A percentile compares a stretch with the other conserved stretches of the same genome.
These are phyloP conservation scores for Dendroctonus ponderosae DNA, from an alignment of 1,140 invertebrate genomes.

Conservation along the genomic window DNA sequence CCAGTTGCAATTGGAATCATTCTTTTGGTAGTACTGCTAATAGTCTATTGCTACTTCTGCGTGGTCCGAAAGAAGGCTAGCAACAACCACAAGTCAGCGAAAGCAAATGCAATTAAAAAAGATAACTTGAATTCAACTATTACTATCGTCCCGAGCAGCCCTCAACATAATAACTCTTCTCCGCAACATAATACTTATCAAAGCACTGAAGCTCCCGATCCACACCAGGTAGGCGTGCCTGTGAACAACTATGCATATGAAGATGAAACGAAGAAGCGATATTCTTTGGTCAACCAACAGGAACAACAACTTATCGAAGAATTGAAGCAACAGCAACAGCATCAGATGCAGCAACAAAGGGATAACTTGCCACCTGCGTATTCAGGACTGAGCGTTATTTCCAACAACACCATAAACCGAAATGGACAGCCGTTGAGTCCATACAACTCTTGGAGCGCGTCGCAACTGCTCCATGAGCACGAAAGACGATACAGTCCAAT, in stretches of 20 bases:
- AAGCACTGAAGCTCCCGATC: conserved; percentile 44
- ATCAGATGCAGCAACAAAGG: conserved; percentile 42
- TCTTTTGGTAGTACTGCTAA: conserved; percentile 49
- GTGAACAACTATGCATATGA: conserved; percentile 48
- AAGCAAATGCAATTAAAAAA: conserved; percentile 41
- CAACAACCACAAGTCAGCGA: conserved; percentile 40
- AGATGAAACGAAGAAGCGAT: conserved; percentile 54
- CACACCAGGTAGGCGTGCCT: conserved; percentile 50
- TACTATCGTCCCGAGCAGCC: conserved; percentile 49
- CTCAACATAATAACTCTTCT: conserved; percentile 39
- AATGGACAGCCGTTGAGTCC: conserved; percentile 54
- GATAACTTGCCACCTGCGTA: conserved; percentile 41
- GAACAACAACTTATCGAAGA: conserved; percentile 51
- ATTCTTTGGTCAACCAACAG: conserved; percentile 53
- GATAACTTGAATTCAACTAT: conserved; percentile 48
- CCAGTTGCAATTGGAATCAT: conserved; percentile 51
- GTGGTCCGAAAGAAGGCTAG: conserved; percentile 46
- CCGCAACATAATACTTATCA: conserved; percentile 42
- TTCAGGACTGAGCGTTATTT: conserved; percentile 49
- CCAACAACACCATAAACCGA: conserved; percentile 49
- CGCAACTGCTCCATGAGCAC: conserved; percentile 60
- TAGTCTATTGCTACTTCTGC: conserved; percentile 54
- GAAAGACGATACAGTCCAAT: conserved; percentile 57
- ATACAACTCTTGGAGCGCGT: conserved; percentile 60
- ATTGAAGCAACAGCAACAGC: conserved; percentile 50